Evolutionary conservation across 2,888 invertebrate genomes (phyloP), one percentile per base, ranked within the genome.

Genomic region (Drosophila barbarae): DNA sequence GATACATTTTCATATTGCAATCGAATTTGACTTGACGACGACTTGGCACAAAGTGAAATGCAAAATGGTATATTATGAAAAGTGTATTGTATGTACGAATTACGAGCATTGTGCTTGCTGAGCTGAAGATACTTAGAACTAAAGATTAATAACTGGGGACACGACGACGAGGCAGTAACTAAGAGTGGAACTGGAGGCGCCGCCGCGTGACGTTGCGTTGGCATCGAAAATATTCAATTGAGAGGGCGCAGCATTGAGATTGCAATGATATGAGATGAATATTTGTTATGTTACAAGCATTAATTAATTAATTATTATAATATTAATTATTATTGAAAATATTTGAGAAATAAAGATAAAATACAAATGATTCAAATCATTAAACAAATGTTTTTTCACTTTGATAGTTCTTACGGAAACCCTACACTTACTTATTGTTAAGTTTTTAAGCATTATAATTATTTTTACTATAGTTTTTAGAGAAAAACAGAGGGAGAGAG

Each of bases 211-310:
- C 64, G 61, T 65, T 44, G 61, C 30, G 63, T 53, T 69, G 15
- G 18, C 56, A 57, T 66, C 67, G 42, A 68, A 70, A 71, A 56
- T 44, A 68, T 66, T 56, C 60, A 71, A 75, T 71, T 71, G 65
- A 73, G 46, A 32, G 30, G 18, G 71, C 56, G 84, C 71, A 73
- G 75, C 63, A 46, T 63, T 47, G 55, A 52, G 55, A 74, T 74
- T 64, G 72, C 70, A 73, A 69, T 71, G 68, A 77, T 68, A 76
- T 71, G 72, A 85, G 64, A 75, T 69, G 69, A 76, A 80, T 76
- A 85, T 85, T 86, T 82, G 82, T 84, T 87, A 86, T 87, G 86
- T 86, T 86, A 85, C 77, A 79, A 83, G 83, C 86, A 86, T 86
- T 87, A 82, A 86, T 86, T 77, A 79, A 77, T 77, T 86, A 82